Evolutionary conservation across 2,113 vertebrate species (phyloP).

Genomic region (Delphinus delphis): DNA sequence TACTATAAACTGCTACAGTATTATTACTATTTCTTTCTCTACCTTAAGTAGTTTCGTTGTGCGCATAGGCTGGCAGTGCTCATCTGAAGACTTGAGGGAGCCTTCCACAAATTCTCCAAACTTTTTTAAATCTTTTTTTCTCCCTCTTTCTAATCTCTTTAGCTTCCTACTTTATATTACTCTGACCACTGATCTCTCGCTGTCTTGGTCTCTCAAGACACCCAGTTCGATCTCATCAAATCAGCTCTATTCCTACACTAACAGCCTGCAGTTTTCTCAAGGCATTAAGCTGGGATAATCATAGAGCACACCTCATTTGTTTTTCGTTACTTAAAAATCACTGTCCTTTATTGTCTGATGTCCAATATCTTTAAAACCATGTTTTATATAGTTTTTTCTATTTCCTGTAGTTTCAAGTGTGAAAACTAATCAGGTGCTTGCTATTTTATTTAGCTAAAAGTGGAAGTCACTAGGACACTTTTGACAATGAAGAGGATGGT

Average conservation of each 20-base stretch:
- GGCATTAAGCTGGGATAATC: neutral
- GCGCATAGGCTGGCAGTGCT: neutral
- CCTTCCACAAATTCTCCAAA: neutral
- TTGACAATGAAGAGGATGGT: neutral
- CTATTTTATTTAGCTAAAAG: neutral
- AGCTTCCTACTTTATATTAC: neutral
- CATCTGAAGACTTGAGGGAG: neutral
- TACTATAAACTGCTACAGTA: neutral
- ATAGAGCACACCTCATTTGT: neutral
- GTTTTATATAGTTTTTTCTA: neutral
- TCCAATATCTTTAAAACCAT: neutral
- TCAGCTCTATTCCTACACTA: neutral
- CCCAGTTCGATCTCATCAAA: neutral
- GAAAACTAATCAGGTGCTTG: neutral
- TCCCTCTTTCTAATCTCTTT: neutral
- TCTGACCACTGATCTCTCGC: neutral
- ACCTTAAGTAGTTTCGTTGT: neutral
- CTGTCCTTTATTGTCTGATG: neutral
- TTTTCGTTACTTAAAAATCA: neutral
- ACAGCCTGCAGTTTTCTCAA: neutral
- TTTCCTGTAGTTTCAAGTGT: neutral
- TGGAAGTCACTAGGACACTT: neutral
- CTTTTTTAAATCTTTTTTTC: neutral
- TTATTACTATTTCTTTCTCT: neutral
- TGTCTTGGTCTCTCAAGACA: neutral